Conservation (phyloP, 2,888 invertebrate species). For the Leucozona laternaria region DNA sequence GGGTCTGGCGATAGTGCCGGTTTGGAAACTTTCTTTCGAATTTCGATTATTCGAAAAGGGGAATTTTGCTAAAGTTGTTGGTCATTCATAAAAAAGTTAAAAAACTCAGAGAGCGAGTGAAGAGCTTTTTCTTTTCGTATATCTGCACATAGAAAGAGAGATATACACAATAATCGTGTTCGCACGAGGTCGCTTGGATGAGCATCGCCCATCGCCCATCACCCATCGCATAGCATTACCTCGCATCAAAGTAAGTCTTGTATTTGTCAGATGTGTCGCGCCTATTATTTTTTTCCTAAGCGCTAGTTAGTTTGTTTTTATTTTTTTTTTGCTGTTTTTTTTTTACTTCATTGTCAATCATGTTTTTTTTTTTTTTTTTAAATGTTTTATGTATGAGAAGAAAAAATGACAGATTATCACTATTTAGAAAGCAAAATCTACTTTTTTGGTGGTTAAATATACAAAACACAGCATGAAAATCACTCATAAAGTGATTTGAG, state of each 20-base stretch:
- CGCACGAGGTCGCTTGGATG: constrained; percentile 54
- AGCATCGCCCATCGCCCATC: not conserved
- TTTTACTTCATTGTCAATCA: constrained; percentile 66
- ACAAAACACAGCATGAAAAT: constrained; percentile 47
- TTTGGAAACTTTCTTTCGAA: constrained; percentile 70
- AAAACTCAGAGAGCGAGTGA: constrained; percentile 28
- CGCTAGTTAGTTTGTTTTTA: not conserved
- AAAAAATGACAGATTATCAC: constrained; percentile 68
- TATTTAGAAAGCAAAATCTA: constrained; percentile 73
- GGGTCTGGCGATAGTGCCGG: constrained; percentile 28
- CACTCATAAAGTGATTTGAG: constrained; percentile 53
- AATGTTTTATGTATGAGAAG: constrained; percentile 65
- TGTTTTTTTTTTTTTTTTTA: constrained; percentile 12
- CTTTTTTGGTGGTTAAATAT: constrained; percentile 65
- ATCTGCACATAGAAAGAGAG: not conserved
- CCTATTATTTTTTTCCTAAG: constrained; percentile 32
- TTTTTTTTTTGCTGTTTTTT: constrained; percentile 17
- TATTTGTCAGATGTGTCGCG: constrained; percentile 56
- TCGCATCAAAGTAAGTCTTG: constrained; percentile 15
- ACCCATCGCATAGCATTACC: not conserved
- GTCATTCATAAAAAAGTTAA: constrained; percentile 67
- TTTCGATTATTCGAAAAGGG: constrained; percentile 50
- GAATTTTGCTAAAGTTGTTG: not conserved
- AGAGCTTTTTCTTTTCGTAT: constrained; percentile 37
- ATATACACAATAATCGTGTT: constrained; percentile 12